phyloP scores from a whole-genome alignment of 2,888 invertebrate species.

The Camptogramma bilineatum region DNA sequence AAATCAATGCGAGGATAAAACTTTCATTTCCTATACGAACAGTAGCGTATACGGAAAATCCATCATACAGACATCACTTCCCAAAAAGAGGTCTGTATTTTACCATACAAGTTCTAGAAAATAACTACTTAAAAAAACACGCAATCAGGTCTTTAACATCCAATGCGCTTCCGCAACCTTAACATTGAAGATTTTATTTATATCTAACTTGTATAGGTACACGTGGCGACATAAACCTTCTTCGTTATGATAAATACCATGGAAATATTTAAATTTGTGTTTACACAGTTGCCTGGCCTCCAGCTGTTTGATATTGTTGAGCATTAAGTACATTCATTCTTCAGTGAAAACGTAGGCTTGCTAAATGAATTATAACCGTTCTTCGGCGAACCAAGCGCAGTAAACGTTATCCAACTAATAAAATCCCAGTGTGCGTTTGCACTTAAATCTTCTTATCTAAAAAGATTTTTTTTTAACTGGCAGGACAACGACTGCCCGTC shows the following conservation, averaged over 20 bases:
- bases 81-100: no score
- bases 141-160: neutral
- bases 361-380: neutral
- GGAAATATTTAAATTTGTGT: neutral
- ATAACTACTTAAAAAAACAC: neutral
- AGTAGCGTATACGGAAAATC: neutral
- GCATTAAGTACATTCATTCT: neutral
- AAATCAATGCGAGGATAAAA: slow-evolving; percentile 17
- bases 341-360: neutral
- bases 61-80: neutral
- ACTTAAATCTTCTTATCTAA: no score
- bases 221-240: neutral
- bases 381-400: neutral
- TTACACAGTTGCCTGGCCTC: neutral
- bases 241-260: neutral
- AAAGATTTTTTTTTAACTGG: no score
- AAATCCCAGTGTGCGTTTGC: no score
- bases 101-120: neutral
- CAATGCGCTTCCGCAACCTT: neutral
- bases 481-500: no score
- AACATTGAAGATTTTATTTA: neutral
- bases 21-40: neutral
- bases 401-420: no score
- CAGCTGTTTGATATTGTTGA: neutral
- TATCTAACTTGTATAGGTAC: neutral